phyloP scores from a whole-genome alignment of 1,140 invertebrate species.

The Drosophila insularis region DNA sequence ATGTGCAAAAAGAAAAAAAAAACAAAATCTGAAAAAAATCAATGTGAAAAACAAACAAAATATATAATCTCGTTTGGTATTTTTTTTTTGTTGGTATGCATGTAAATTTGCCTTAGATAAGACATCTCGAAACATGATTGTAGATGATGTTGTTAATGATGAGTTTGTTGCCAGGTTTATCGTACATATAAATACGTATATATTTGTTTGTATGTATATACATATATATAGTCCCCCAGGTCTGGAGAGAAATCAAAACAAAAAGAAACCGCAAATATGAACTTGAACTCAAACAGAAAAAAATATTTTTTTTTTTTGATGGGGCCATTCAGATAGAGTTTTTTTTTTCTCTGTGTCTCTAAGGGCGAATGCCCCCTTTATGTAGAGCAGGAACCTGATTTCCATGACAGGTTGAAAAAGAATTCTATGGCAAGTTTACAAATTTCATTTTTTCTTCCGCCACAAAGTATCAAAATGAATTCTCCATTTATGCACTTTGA shows the following conservation, averaged over 20 bases:
- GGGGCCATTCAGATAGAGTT: neutral
- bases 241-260: slow-evolving; percentile 7
- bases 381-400: neutral
- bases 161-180: slow-evolving; percentile 17
- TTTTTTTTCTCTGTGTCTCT: neutral
- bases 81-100: slow-evolving; percentile 30
- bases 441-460: too few relatives aligned
- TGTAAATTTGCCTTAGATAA: slow-evolving; percentile 51
- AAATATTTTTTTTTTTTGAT: neutral
- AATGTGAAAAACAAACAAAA: slow-evolving; percentile 29
- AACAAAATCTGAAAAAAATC: slow-evolving; percentile 26
- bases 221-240: neutral
- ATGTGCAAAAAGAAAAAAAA: slow-evolving; percentile 33
- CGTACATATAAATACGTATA: slow-evolving; percentile 26
- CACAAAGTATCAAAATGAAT: too few relatives aligned
- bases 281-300: slow-evolving; percentile 5
- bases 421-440: too few relatives aligned
- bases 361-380: slow-evolving; percentile 4
- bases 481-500: too few relatives aligned
- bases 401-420: neutral
- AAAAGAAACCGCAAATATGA: slow-evolving; percentile 1
- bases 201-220: slow-evolving; percentile 23
- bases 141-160: slow-evolving; percentile 5
- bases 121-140: slow-evolving; percentile 28
- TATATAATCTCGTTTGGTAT: slow-evolving; percentile 25